Evolutionary conservation across 1,140 invertebrate species (phyloP), one percentile per base, ranked within the genome.

Genomic region (Tetragonula clypearis): DNA sequence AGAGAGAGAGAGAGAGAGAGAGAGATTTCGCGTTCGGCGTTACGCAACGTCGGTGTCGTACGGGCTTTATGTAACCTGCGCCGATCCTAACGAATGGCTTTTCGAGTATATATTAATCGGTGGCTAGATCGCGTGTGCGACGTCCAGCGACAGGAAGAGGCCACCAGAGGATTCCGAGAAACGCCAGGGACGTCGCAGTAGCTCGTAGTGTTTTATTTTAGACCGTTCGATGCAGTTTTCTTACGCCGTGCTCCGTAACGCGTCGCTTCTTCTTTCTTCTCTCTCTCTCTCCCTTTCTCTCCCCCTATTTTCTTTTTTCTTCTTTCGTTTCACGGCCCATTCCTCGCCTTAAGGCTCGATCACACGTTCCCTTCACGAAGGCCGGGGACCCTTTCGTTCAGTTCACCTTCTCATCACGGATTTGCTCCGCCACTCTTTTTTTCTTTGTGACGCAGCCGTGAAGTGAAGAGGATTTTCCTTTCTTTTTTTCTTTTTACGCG

Each of bases 51-150:
- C 14, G 15, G 56, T 58, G 41, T 60, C 35, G 41, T 30, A 21
- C 5, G 60, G 30, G 26, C 85, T 85, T 88, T 72, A 72, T 73
- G 21, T 66, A 85, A 85, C 49, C 11, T 30, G n/a, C 53, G 49
- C 15, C 74, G 56, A 68, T 60, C 17, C 65, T 88, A 85, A 85
- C 77, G 60, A 88, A 78, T 80, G 77, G 79, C 66, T 82, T 86
- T 88, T 56, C 72, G 69, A 78, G 26, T 21, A 77, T 66, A 88
- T 72, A 66, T 65, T 76, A 82, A 65, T 71, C 62, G 78, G n/a
- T 35, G 26, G 86, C 78, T 81, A 88, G 41, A 73, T 73, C 60
- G 56, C 56, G 60, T 53, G 72, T n/a, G 19, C 60, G 72, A 49
- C 41, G 19, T 55, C 49, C 60, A 41, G 41, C 19, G 41, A 35